Evolutionary conservation across 2,797 vertebrate genomes (phyloP).

Genomic region (Clamator glandarius): DNA sequence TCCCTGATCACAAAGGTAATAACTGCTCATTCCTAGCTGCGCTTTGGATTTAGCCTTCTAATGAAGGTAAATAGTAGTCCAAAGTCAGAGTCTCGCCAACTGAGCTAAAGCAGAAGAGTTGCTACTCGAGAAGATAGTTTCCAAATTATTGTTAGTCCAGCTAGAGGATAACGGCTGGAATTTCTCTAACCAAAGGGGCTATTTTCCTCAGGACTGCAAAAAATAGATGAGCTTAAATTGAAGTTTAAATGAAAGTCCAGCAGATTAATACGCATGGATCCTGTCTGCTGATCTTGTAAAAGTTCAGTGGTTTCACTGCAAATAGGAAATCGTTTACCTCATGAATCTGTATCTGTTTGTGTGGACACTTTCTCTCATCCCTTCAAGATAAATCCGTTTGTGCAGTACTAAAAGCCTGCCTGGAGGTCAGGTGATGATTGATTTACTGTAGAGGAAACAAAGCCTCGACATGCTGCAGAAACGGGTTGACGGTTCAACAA

Average conservation of each 20-base stretch:
- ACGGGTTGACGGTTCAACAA: background rate
- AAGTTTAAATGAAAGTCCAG: background rate
- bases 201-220: background rate
- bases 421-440: background rate
- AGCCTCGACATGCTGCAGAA: background rate
- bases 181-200: background rate
- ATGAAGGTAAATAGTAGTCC: background rate
- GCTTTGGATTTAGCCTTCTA: background rate
- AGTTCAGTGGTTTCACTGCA: background rate
- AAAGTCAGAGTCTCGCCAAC: background rate
- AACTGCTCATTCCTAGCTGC: background rate
- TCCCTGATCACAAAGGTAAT: background rate
- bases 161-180: background rate
- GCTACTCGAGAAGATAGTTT: background rate
- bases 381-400: background rate
- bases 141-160: background rate
- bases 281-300: background rate
- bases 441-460: background rate
- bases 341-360: background rate
- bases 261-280: background rate
- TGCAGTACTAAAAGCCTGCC: background rate
- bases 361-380: background rate
- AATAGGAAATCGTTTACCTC: background rate
- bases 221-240: background rate
- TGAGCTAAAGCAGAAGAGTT: background rate